Evolutionary conservation across 2,888 invertebrate species (phyloP), one percentile per base, ranked within the genome.

Genomic region (Formica aserva): DNA sequence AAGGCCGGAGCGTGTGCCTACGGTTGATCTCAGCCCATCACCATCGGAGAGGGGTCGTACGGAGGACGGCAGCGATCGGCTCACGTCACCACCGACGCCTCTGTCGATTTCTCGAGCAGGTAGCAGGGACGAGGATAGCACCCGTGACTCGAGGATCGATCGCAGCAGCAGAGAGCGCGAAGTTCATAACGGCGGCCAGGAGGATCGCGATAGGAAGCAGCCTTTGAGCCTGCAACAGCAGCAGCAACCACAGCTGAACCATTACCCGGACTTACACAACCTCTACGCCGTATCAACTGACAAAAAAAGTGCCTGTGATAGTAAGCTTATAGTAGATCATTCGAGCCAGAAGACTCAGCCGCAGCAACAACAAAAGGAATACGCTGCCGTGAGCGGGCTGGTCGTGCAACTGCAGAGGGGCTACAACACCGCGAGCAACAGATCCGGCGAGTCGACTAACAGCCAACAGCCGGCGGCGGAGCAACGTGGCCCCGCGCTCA

Each of bases 221-320:
- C 88, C 89, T 91, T 80, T 82, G 80, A 81, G 66, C 55, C 88
- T 90, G 89, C 93, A 92, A 75, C 84, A 85, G 66, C 85, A 88
- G 76, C 87, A 78, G 69, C 92, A 90, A 77, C 91, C 74, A 84
- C 90, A 89, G 89, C 90, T 92, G 88, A 94, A 94, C 89, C 93
- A 94, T 91, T 94, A 94, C 93, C 92, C 94, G 92, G 94, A 94
- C 88, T 91, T 94, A 92, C 94, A 94, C 91, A 94, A 93, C 89
- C 92, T 94, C 91, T 94, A 94, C 92, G 92, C 94, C 93, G 94
- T 93, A 91, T 93, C 94, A 94, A 94, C 94, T 94, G 94, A 95
- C 91, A 95, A 95, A 95, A 95, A 94, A 95, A 95, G 95, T 95
- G 95, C 95, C 95, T 95, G 95, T 95, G 95, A 95, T 95, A 95